Percentiles rank a stretch among this genome's conserved stretches.
phyloP scores from a whole-genome alignment of 2,113 vertebrate species.

The Quiscalus mexicanus region DNA sequence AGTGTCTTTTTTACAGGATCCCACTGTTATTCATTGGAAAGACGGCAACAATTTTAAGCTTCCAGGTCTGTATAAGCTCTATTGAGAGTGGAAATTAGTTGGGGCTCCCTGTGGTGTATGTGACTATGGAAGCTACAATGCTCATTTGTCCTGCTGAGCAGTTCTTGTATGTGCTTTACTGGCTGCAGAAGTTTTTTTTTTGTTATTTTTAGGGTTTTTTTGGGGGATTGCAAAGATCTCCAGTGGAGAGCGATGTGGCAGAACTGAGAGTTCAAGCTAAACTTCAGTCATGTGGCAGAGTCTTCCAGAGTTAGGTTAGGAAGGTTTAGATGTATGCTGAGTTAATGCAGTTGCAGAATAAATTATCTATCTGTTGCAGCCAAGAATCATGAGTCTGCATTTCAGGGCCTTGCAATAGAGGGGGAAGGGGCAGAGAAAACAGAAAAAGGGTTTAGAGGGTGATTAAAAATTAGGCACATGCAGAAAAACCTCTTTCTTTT shows the following conservation, averaged over 20 bases:
- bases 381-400: constrained; percentile 2
- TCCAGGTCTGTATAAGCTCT: constrained; percentile 69
- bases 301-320: not conserved
- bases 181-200: constrained; percentile 32
- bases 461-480: not conserved
- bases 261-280: constrained; percentile 22
- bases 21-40: constrained; percentile 52
- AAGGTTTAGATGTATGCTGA: not conserved
- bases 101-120: constrained; percentile 60
- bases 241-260: not conserved
- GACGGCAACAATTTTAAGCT: constrained; percentile 67
- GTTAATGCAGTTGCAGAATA: not conserved
- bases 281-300: not conserved
- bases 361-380: constrained; percentile 54
- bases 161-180: constrained; percentile 59
- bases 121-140: constrained; percentile 72
- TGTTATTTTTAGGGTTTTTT: not conserved
- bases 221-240: not conserved
- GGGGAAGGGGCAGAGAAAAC: not conserved
- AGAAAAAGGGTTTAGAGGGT: not conserved
- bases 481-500: not conserved
- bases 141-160: constrained; percentile 63
- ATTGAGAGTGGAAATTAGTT: constrained; percentile 73
- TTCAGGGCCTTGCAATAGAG: not conserved
- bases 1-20: constrained; percentile 49